Evolutionary conservation across 2,797 vertebrate genomes (phyloP), one percentile per base, ranked within the genome.

Genomic region (Pseudochaenichthys georgianus): DNA sequence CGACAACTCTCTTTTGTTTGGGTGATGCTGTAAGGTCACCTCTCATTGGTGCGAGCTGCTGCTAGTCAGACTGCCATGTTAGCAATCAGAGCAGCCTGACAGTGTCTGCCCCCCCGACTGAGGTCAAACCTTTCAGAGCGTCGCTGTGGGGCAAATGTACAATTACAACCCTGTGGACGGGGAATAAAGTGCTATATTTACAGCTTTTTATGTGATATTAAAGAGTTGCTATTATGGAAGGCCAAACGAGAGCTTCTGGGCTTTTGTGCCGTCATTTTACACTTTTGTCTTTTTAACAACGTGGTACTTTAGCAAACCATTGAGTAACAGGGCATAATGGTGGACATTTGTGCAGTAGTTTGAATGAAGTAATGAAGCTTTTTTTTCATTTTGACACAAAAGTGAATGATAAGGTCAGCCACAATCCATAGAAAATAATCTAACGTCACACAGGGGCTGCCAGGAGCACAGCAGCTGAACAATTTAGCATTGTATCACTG

Each of bases 91-190:
- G 61, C 59, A 75, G 79, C 58, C 46, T 84, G 89, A 89, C 87
- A 86, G 75, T 2, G 62, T 58, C 59, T 61, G 64, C 63, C 19
- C 13, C 43, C 64, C 38, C 28, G 3, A 62, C 52, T 42, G 73
- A 81, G 91, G 87, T 91, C 83, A 83, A 84, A 78, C 62, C 86
- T 83, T 81, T 80, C 80, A 75, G 61, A 42, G 8, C 15, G 66
- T 62, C 55, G 41, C 87, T 69, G 62, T 31, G 17, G 82, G 76
- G 53, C 46, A 4, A 77, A 83, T 90, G 76, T 69, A 74, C 74
- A 84, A 85, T 17, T 70, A 59, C 34, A 47, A 59, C 73, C 79
- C 70, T 15, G 21, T 54, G 67, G 68, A 58, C 68, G 54, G 50
- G 63, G 65, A 78, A 66, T 21, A 10, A 58, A 74, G 46, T 50